phyloP scores from a whole-genome alignment of 1,140 invertebrate species.

The Brachionus rubens region DNA sequence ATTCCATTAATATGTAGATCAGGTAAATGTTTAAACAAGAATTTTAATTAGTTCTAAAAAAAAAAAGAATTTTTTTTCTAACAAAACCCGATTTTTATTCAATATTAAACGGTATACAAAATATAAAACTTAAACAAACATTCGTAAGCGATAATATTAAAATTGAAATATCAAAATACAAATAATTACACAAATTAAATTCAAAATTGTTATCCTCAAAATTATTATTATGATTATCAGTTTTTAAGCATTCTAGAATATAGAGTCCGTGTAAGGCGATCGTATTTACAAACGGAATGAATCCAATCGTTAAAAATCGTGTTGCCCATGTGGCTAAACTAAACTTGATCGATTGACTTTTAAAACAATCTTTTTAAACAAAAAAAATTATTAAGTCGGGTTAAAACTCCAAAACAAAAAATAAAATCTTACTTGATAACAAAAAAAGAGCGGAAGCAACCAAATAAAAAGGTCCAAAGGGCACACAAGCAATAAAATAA shows the following conservation, averaged over 20 bases:
- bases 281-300: slow-evolving; percentile 43
- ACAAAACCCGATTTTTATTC: background rate
- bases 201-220: slow-evolving; percentile 5
- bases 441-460: background rate
- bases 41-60: too few species aligned
- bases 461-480: background rate
- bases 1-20: too few species aligned
- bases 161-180: background rate
- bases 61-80: too few species aligned
- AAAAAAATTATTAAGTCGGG: too few species aligned
- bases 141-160: background rate
- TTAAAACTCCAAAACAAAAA: background rate
- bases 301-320: slow-evolving; percentile 16
- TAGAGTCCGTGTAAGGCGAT: slow-evolving; percentile 31
- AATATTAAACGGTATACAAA: slow-evolving; percentile 38
- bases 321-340: slow-evolving; percentile 24
- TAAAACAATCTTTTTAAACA: slow-evolving; percentile 1
- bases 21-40: too few species aligned
- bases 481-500: slow-evolving; percentile 2
- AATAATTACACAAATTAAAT: slow-evolving; percentile 16
- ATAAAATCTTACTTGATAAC: background rate
- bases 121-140: background rate
- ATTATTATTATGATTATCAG: background rate
- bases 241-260: slow-evolving; percentile 10
- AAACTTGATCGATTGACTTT: background rate